phyloP scores from a whole-genome alignment of 2,888 invertebrate genomes.

The Xanthia togata region DNA sequence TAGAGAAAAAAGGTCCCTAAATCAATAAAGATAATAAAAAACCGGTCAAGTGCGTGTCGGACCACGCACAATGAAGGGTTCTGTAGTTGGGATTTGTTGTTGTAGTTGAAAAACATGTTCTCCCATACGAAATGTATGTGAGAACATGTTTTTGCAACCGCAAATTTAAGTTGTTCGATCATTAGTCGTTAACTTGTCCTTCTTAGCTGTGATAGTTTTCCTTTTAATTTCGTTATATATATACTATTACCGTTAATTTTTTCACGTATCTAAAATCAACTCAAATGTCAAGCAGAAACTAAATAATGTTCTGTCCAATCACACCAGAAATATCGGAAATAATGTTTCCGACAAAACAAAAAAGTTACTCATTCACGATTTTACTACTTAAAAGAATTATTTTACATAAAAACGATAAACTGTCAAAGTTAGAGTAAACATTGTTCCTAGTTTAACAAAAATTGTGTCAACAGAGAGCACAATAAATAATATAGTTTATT shows the following conservation, averaged over 20 bases:
- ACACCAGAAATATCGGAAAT: not conserved
- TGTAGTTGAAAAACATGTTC: too few relatives aligned
- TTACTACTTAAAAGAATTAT: not conserved
- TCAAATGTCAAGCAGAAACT: not conserved
- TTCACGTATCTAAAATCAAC: too few relatives aligned
- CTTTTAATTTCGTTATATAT: too few relatives aligned
- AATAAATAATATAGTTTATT: not conserved
- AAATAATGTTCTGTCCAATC: not conserved
- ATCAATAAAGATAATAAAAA: not conserved
- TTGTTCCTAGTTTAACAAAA: conserved; percentile 1
- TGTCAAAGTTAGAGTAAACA: not conserved
- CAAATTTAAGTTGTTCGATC: too few relatives aligned
- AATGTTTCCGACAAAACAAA: not conserved
- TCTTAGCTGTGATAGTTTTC: too few relatives aligned
- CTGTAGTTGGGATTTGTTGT: too few relatives aligned
- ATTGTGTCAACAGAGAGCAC: conserved; percentile 24
- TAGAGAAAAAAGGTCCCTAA: not conserved
- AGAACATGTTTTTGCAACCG: too few relatives aligned
- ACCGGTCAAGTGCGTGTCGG: too few relatives aligned
- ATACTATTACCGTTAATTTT: too few relatives aligned
- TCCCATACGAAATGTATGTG: too few relatives aligned
- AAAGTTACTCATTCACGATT: not conserved
- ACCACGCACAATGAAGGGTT: too few relatives aligned
- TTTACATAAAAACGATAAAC: not conserved
- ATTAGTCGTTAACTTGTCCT: too few relatives aligned